These are phyloP conservation scores for Drosophila kanekoi DNA, from an alignment of 2,888 invertebrate species.

Conservation along the genomic window DNA sequence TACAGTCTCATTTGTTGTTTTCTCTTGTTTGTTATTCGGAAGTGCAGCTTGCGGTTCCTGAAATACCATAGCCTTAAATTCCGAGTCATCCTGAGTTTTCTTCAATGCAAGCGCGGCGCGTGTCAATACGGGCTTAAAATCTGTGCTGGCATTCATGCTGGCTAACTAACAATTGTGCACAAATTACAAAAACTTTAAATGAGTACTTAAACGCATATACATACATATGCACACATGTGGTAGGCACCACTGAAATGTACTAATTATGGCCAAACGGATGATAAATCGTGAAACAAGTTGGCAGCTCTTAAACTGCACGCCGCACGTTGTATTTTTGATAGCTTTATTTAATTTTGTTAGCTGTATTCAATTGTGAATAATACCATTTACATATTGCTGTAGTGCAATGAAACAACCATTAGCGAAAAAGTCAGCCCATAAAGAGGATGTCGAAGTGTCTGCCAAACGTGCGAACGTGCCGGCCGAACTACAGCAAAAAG, in stretches of 20 bases:
- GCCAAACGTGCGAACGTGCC: slow-evolving; percentile 23
- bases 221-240: slow-evolving; percentile 44
- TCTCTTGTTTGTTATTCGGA: slow-evolving; percentile 4
- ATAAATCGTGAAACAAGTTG: slow-evolving; percentile 29
- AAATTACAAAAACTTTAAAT: not conserved
- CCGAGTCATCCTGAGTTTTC: slow-evolving; percentile 40
- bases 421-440: slow-evolving; percentile 8
- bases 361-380: too few species aligned
- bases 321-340: slow-evolving; percentile 50
- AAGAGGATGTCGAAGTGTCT: slow-evolving; percentile 5
- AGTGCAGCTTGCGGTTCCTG: slow-evolving; percentile 65
- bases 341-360: not conserved
- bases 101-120: slow-evolving; percentile 80
- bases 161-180: not conserved
- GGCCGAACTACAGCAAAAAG: slow-evolving; percentile 88
- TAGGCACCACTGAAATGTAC: slow-evolving; percentile 78
- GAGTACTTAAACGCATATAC: slow-evolving; percentile 84
- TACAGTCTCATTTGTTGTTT: not conserved
- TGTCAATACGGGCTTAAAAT: slow-evolving; percentile 82
- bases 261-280: slow-evolving; percentile 32
- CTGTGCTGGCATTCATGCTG: slow-evolving; percentile 60
- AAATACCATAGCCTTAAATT: slow-evolving; percentile 80
- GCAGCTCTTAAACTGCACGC: slow-evolving; percentile 25
- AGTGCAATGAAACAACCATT: slow-evolving; percentile 26
- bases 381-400: not conserved